Evolutionary conservation across 2,113 vertebrate genomes (phyloP).

Genomic region (Bos javanicus): DNA sequence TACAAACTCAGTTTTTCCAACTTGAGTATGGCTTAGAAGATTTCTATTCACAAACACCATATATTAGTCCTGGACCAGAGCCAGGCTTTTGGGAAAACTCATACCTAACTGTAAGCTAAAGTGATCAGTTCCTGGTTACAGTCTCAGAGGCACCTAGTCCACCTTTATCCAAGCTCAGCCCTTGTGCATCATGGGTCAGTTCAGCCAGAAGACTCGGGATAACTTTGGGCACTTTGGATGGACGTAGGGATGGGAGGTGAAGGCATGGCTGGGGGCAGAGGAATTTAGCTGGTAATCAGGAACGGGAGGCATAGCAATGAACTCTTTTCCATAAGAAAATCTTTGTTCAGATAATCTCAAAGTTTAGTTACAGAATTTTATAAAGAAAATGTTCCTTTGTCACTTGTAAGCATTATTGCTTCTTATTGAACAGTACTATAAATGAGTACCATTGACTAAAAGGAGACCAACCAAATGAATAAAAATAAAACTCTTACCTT

Average conservation of each 20-base stretch:
- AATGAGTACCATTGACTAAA: neutral
- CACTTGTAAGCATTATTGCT: neutral
- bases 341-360: neutral
- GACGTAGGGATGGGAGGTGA: neutral
- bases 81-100: neutral
- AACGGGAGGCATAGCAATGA: neutral
- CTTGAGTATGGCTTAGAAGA: neutral
- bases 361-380: neutral
- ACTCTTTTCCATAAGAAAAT: neutral
- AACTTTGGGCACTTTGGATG: neutral
- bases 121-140: neutral
- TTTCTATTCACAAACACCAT: neutral
- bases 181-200: neutral
- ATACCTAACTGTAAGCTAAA: neutral
- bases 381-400: neutral
- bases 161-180: neutral
- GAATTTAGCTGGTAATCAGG: neutral
- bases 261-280: neutral
- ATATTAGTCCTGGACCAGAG: neutral
- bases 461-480: neutral
- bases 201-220: neutral
- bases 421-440: neutral
- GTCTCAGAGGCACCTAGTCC: neutral
- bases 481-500: neutral
- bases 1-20: neutral